Base-by-base conservation (phyloP, 2,888 invertebrate species). In the Hermaeophaga mercurialis region DNA sequence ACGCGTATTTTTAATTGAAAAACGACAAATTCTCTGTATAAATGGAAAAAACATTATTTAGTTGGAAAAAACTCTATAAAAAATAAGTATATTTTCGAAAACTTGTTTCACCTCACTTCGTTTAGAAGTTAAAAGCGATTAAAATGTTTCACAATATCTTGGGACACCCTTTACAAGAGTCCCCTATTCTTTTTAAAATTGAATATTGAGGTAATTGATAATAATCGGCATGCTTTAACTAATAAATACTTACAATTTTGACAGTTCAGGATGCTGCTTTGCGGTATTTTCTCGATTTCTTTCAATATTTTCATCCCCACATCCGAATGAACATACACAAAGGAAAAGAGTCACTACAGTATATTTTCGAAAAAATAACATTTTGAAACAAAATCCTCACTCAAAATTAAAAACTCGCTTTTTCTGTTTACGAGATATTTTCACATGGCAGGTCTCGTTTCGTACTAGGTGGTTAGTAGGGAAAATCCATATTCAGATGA, bases 221-320 rank as follows among this genome's bases (percentile, higher is more conserved):
- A 43, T 33, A 14, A 17, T 39, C 34, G 24, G 38, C 8, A 36
- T 15, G n/a, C n/a, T n/a, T n/a, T n/a, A n/a, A n/a, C n/a, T 24
- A 41, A 52, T 11, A 36, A 22, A 24, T 46, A 66, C 71, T 71
- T 62, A 73, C 73, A 73, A 50, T 63, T 70, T 70, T 7, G 69
- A 58, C 46, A 73, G 50, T 56, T 73, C 73, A 0, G 73, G 73
- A 59, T 72, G 73, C 59, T 72, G 72, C 50, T 73, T 72, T 14
- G 67, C 58, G 31, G 54, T 58, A 38, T 54, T 58, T 36, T 58
- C 57, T 17, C 52, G 63, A 47, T 70, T 69, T 45, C 66, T 62
- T 33, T 66, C 66, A 9, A 67, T 63, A 56, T 69, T 69, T 4
- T 56, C 63, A 15, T 57, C 43, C 15, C 56, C 41, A 9, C 46